These are phyloP conservation scores for Microtus ochrogaster DNA, from an alignment of 2,113 vertebrate genomes.

Conservation along the genomic window DNA sequence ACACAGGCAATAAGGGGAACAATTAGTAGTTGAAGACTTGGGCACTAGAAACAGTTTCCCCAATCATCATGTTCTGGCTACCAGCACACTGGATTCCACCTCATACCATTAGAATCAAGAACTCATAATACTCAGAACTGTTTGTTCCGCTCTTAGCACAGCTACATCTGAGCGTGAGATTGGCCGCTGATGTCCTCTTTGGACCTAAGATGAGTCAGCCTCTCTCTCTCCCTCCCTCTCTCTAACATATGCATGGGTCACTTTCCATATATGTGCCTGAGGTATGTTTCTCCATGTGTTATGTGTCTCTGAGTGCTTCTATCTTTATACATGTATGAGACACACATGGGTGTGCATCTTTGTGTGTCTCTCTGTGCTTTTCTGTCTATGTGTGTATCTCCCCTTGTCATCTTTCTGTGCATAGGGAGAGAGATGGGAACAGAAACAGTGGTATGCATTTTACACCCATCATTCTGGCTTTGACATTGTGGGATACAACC, in stretches of 20 bases:
- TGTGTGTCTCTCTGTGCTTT: background rate
- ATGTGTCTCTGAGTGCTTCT: background rate
- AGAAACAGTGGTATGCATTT: background rate
- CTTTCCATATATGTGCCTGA: background rate
- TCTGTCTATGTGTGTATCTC: background rate
- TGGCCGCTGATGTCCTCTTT: background rate
- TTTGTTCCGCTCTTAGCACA: background rate
- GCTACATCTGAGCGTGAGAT: background rate
- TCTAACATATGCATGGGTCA: background rate
- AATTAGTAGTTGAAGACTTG: background rate
- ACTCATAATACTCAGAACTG: background rate
- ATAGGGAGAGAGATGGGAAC: background rate
- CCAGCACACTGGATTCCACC: background rate
- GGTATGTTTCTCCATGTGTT: background rate
- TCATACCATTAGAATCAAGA: background rate
- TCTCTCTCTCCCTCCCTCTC: background rate
- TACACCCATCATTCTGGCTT: background rate
- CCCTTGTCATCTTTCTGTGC: background rate
- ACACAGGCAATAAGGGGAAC: slow-evolving; percentile 4
- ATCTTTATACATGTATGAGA: background rate
- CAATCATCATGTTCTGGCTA: background rate
- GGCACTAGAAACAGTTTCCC: slow-evolving; percentile 20
- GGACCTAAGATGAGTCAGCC: slow-evolving; percentile 7
- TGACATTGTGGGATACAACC: background rate
- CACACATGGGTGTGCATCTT: background rate